Evolutionary conservation across 2,888 invertebrate species (phyloP), one percentile per base, ranked within the genome.

Genomic region (Drosophila mimica): DNA sequence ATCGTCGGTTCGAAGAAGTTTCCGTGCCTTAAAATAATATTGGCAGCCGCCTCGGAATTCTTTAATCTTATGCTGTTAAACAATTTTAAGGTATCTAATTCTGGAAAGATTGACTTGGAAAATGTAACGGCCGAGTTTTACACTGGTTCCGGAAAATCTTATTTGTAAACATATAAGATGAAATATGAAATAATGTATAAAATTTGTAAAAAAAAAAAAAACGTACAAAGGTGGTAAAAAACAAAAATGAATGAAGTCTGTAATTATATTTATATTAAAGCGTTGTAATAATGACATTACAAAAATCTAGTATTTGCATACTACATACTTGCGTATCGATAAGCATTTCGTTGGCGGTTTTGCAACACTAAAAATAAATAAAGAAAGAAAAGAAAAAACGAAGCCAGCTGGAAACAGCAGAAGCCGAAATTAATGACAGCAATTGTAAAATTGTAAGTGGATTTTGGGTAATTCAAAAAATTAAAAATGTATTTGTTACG

Each of bases 21-120:
- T n/a, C 7, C 25, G 0, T 75, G 75, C 40, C 79, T 79, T 40
- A 75, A 74, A 46, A 34, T 75, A 3, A 62, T 75, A 34, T 25
- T 75, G 38, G 60, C 74, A 8, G 15, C 61, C n/a, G 61, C 58
- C 8, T 73, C 75, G 2, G 74, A 53, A 1, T 66, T 53, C 28
- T 79, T 75, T 6, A 79, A 74, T 15, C 33, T 38, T 20, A 53
- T 60, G 49, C 58, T 75, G 15, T 33, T 20, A 11, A 28, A 46
- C 3, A 49, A 66, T 4, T 75, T 62, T 0, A 53, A 52, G 13
- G 79, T 79, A 38, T 36, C 67, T 4, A 13, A 30, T 25, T 60
- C 53, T 7, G 63, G 80, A 0, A 25, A 76, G 5, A 17, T 79
- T 4, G 15, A 2, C 3, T 40, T 76, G 2, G 4, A 34, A 0